These are phyloP conservation scores for Dinocampus coccinellae DNA, from an alignment of 2,888 invertebrate species.

Conservation along the genomic window DNA sequence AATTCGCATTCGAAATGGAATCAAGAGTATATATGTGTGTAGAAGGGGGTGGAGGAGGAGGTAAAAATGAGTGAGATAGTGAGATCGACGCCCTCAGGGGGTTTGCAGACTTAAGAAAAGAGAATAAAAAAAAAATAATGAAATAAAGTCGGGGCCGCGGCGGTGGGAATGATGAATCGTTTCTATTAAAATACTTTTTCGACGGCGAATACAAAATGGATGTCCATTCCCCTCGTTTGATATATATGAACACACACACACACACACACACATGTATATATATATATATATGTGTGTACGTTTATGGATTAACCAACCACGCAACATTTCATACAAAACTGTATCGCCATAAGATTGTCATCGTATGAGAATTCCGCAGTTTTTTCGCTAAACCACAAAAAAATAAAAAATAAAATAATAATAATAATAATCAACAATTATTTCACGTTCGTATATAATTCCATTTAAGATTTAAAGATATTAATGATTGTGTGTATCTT, in stretches of 20 bases:
- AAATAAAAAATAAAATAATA: too few species aligned
- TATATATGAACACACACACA: neutral
- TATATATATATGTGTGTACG: neutral
- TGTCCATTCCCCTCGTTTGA: neutral
- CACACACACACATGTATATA: neutral
- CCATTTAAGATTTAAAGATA: constrained; percentile 69
- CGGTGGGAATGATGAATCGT: constrained; percentile 63
- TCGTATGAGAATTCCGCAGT: neutral
- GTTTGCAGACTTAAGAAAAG: neutral
- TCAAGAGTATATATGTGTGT: neutral
- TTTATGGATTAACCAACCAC: neutral
- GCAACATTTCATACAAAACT: neutral
- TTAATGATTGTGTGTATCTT: too few species aligned
- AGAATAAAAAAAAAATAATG: constrained; percentile 46
- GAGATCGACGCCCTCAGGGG: constrained; percentile 23
- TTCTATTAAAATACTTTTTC: constrained; percentile 70
- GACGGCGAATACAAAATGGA: constrained; percentile 67
- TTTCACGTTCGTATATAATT: constrained; percentile 55
- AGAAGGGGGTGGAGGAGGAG: neutral
- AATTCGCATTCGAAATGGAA: constrained; percentile 15
- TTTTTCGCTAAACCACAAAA: too few species aligned
- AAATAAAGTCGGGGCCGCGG: constrained; percentile 46
- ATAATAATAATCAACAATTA: too few species aligned
- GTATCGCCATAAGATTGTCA: neutral
- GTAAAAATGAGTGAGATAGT: constrained; percentile 11